Percentiles rank a stretch among this genome's conserved stretches.
Evolutionary conservation across 2,797 vertebrate species (phyloP).

Genomic region (Caiman crocodilus): DNA sequence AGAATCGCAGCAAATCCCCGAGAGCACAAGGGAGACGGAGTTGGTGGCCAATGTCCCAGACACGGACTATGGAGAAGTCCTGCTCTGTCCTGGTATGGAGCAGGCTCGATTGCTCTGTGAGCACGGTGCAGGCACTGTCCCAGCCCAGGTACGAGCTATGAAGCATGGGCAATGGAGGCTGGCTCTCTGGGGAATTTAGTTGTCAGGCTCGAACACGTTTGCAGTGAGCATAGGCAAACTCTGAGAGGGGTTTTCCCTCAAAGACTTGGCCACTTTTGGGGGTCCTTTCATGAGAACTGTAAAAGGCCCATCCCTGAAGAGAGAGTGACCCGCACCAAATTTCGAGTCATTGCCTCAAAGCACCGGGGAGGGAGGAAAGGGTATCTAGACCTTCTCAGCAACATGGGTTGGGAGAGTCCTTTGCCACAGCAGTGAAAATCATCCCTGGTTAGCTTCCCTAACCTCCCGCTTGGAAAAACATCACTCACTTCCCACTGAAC

Average conservation of each 20-base stretch:
- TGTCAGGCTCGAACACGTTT: background rate
- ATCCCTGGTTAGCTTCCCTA: background rate
- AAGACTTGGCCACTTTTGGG: background rate
- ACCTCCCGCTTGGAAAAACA: background rate
- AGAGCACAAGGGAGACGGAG: background rate
- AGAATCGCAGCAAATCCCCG: background rate
- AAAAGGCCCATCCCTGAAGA: background rate
- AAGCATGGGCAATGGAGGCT: too few relatives aligned
- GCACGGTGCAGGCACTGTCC: background rate
- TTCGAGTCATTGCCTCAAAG: background rate
- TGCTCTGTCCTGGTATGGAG: background rate
- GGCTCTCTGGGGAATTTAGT: background rate
- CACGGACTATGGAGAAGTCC: background rate
- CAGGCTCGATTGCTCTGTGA: background rate
- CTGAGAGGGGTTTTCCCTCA: background rate
- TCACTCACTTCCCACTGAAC: too few relatives aligned
- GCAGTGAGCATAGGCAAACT: background rate
- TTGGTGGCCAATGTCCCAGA: background rate
- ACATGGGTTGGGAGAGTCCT: background rate
- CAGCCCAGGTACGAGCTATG: background rate
- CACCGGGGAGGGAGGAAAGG: background rate
- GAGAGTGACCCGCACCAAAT: background rate
- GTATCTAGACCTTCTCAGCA: background rate
- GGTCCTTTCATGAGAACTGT: background rate
- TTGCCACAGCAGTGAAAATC: background rate